Percentiles rank a stretch among this genome's conserved stretches.
Conservation (phyloP, 2,888 invertebrate genomes). For the Mythimna lalbum region DNA sequence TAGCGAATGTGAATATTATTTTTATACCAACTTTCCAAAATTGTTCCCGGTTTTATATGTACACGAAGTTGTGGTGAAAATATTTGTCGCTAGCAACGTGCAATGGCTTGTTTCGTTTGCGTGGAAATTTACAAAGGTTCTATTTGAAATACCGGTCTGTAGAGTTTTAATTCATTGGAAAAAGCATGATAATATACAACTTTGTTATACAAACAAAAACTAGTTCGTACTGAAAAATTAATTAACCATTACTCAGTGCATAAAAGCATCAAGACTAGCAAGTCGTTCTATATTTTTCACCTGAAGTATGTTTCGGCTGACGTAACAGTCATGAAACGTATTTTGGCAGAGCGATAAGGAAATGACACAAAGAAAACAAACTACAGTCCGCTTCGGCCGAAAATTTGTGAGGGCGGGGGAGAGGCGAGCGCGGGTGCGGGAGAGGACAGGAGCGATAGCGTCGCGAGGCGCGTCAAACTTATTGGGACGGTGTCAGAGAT, state of each 20-base stretch:
- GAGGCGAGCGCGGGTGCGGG: constrained; percentile 66
- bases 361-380: constrained; percentile 91
- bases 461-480: constrained; percentile 79
- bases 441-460: constrained; percentile 73
- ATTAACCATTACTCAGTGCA: constrained; percentile 38
- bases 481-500: constrained; percentile 88
- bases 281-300: constrained; percentile 81
- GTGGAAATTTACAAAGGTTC: constrained; percentile 7
- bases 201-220: not conserved
- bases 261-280: constrained; percentile 77
- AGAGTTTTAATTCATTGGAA: constrained; percentile 6
- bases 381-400: constrained; percentile 86
- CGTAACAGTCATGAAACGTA: constrained; percentile 89
- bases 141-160: constrained; percentile 4
- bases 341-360: constrained; percentile 91
- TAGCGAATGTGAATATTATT: constrained; percentile 56
- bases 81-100: constrained; percentile 51
- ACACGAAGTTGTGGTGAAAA: constrained; percentile 66
- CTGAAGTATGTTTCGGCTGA: constrained; percentile 88
- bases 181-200: not conserved
- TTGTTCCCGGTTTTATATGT: constrained; percentile 68
- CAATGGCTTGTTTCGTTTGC: constrained; percentile 26
- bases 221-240: not conserved
- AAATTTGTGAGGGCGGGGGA: constrained; percentile 83
- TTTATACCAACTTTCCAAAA: constrained; percentile 54